phyloP scores from a whole-genome alignment of 2,113 vertebrate species.

The Choloepus hoffmanni region DNA sequence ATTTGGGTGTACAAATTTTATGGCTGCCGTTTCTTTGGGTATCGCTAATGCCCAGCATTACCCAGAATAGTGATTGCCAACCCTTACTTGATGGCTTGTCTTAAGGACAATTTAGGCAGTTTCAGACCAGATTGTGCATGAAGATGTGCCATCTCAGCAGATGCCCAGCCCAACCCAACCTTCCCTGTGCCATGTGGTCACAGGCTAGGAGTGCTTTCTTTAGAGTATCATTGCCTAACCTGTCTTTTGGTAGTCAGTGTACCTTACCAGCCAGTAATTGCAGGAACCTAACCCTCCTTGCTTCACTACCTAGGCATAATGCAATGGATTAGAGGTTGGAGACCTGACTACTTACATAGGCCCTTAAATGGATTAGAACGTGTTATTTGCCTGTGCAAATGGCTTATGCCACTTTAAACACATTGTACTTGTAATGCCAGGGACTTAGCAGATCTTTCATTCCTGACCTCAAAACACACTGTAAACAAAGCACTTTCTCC shows the following conservation, averaged over 20 bases:
- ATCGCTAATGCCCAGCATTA: neutral
- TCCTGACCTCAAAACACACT: slow-evolving; percentile 61
- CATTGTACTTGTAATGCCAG: slow-evolving; percentile 62
- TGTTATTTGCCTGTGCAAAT: slow-evolving; percentile 69
- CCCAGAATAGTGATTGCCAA: neutral
- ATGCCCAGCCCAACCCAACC: neutral
- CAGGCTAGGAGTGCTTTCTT: slow-evolving; percentile 32
- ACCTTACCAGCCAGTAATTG: slow-evolving; percentile 59
- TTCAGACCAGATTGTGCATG: neutral
- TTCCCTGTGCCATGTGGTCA: neutral
- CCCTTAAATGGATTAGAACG: slow-evolving; percentile 75
- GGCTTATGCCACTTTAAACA: slow-evolving; percentile 75
- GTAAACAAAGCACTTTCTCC: slow-evolving; percentile 55
- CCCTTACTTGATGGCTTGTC: neutral
- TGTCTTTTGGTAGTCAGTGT: slow-evolving; percentile 67
- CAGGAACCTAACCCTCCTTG: slow-evolving; percentile 45
- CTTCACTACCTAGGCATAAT: slow-evolving; percentile 75
- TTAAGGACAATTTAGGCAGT: neutral
- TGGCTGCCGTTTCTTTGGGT: neutral
- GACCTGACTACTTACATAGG: slow-evolving; percentile 65
- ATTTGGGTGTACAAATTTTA: neutral
- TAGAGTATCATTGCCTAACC: slow-evolving; percentile 44
- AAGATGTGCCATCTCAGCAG: neutral
- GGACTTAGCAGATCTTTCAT: slow-evolving; percentile 69
- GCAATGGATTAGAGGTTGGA: slow-evolving; percentile 74